Percentiles rank a stretch among this genome's conserved stretches.
Evolutionary conservation across 1,140 invertebrate species (phyloP).

Genomic region (Drosophila dunni): DNA sequence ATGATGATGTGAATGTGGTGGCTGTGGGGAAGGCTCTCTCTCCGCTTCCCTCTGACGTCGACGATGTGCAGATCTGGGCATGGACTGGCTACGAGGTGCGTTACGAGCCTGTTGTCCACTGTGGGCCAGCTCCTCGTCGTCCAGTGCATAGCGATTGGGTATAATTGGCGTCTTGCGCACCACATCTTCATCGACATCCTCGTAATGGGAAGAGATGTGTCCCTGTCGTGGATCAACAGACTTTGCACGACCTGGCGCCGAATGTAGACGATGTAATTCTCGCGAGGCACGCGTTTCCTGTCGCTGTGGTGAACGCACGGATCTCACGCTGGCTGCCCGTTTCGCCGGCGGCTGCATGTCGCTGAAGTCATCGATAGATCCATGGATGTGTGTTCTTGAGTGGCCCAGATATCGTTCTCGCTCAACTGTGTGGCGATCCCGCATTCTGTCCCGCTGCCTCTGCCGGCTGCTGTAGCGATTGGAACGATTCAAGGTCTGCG

Average conservation of each 20-base stretch:
- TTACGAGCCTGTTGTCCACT: constrained; percentile 41
- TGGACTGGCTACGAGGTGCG: constrained; percentile 72
- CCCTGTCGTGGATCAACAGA: constrained; percentile 78
- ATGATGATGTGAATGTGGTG: constrained; percentile 28
- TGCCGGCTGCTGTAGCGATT: constrained; percentile 85
- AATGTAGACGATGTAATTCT: constrained; percentile 73
- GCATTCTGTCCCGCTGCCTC: constrained; percentile 70
- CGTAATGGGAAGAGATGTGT: constrained; percentile 62
- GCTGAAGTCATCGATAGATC: constrained; percentile 67
- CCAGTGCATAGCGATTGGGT: constrained; percentile 89
- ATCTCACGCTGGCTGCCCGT: constrained; percentile 69
- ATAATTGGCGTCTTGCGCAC: constrained; percentile 87
- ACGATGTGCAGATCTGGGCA: constrained; percentile 75
- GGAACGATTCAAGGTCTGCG: constrained; percentile 82
- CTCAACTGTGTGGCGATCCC: constrained; percentile 82
- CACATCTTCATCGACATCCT: constrained; percentile 82
- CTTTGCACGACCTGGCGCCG: constrained; percentile 72
- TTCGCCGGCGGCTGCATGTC: constrained; percentile 70
- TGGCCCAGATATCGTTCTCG: constrained; percentile 70
- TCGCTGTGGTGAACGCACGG: constrained; percentile 69
- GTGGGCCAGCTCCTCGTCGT: constrained; percentile 85
- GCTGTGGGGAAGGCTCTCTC: constrained; percentile 58
- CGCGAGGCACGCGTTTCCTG: constrained; percentile 64
- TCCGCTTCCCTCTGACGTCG: constrained; percentile 59
- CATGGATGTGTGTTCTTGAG: constrained; percentile 62